A percentile compares a stretch with the other conserved stretches of the same genome.
These are phyloP conservation scores for Ptilonorhynchus violaceus DNA, from an alignment of 2,113 vertebrate genomes.

Conservation along the genomic window DNA sequence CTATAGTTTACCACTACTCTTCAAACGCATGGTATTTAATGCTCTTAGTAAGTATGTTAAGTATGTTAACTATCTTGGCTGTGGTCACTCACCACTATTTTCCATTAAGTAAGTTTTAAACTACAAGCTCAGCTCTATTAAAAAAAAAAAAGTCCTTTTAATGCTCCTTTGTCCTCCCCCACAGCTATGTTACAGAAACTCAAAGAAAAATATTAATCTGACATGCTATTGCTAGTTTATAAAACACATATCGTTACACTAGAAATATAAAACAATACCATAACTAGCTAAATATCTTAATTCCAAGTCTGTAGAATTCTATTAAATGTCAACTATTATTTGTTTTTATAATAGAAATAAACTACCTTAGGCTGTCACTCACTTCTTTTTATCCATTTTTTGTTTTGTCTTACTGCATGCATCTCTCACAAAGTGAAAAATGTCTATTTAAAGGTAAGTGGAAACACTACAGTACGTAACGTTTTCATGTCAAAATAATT, in stretches of 20 bases:
- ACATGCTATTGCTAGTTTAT: not conserved
- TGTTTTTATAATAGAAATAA: slow-evolving; percentile 71
- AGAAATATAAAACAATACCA: slow-evolving; percentile 1
- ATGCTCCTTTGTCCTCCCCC: not conserved
- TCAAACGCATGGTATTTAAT: slow-evolving; percentile 4
- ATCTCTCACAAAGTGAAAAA: slow-evolving; percentile 72
- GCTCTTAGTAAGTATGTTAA: slow-evolving; percentile 15
- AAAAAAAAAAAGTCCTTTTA: not conserved
- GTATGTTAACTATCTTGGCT: slow-evolving; percentile 9
- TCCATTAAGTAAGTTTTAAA: slow-evolving; percentile 15
- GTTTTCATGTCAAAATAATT: slow-evolving; percentile 82
- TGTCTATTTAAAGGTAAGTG: slow-evolving; percentile 76
- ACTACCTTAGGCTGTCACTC: slow-evolving; percentile 69
- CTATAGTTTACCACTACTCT: slow-evolving; percentile 30
- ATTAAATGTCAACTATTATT: slow-evolving; percentile 62
- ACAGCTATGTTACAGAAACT: not conserved
- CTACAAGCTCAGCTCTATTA: not conserved
- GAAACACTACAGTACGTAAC: slow-evolving; percentile 70
- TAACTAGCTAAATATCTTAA: slow-evolving; percentile 32
- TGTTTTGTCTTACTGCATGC: slow-evolving; percentile 70
- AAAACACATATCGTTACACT: not conserved
- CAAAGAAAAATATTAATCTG: not conserved
- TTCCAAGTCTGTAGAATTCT: slow-evolving; percentile 41
- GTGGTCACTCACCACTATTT: not conserved
- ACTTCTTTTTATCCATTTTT: slow-evolving; percentile 65